phyloP scores from a whole-genome alignment of 35 echinoderm and acorn worm species.

The Stichopus chloronotus region DNA sequence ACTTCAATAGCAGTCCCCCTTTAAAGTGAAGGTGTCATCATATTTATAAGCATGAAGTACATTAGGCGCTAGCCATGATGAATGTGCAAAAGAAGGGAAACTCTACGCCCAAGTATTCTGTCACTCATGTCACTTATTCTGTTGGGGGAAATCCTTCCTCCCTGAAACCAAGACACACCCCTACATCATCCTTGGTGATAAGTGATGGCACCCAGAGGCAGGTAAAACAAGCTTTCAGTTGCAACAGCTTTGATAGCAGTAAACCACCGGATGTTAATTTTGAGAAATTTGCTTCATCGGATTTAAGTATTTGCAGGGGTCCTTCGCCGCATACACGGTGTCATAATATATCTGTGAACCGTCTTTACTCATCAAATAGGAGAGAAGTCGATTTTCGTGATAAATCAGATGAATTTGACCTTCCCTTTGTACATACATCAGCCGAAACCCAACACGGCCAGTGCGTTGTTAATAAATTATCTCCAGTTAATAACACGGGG shows the following conservation, averaged over 20 bases:
- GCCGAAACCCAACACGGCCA: conserved; percentile 28
- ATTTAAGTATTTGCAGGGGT: not conserved
- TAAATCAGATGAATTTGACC: conserved; percentile 55
- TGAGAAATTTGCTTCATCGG: not conserved
- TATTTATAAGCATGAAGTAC: no score
- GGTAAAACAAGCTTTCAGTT: conserved; percentile 9
- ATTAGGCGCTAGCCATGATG: not conserved
- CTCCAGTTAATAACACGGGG: conserved; percentile 53
- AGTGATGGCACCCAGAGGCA: not conserved
- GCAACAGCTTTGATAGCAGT: not conserved
- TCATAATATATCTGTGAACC: not conserved
- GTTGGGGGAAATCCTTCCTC: not conserved
- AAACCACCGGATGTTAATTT: not conserved
- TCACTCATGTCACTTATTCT: conserved; percentile 34
- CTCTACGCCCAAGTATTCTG: not conserved
- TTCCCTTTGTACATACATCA: conserved; percentile 47
- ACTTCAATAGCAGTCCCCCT: no score
- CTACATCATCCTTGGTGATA: not conserved
- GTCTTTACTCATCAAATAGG: conserved; percentile 1
- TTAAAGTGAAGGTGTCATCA: no score
- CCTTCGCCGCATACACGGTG: not conserved
- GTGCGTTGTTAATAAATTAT: conserved; percentile 53
- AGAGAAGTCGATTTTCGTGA: conserved; percentile 21
- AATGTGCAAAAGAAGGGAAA: not conserved
- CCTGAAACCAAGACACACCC: not conserved